Conservation (phyloP, 2,888 invertebrate species). For the Sialis fuliginosa region DNA sequence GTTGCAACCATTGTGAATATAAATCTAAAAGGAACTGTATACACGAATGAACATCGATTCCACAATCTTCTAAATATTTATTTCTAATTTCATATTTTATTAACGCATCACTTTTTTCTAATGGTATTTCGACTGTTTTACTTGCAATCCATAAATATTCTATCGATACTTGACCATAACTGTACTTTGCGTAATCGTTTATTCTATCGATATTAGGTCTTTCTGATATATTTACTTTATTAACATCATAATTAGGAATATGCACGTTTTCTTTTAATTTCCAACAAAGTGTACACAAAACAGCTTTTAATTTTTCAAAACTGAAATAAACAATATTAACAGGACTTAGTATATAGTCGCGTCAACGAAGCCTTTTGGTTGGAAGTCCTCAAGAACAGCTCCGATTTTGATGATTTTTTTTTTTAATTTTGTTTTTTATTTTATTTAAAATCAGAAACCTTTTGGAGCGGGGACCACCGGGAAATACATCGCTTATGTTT, state of each 20-base stretch:
- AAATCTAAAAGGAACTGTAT: conserved; percentile 82
- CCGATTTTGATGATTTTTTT: no score
- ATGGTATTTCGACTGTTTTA: conserved; percentile 29
- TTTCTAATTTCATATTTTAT: conserved; percentile 18
- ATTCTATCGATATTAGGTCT: conserved; percentile 41
- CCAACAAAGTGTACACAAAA: conserved; percentile 17
- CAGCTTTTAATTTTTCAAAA: conserved; percentile 17
- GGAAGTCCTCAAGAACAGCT: no score
- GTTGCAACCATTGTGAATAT: conserved; percentile 56
- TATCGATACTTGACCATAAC: conserved; percentile 41
- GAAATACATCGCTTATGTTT: no score
- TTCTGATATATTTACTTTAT: conserved; percentile 30
- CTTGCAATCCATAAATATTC: conserved; percentile 41
- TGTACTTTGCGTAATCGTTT: conserved; percentile 26
- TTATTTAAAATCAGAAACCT: no score
- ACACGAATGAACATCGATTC: conserved; percentile 82
- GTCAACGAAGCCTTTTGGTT: no score
- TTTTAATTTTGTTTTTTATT: no score
- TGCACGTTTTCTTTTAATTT: conserved; percentile 15
- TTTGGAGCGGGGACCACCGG: no score
- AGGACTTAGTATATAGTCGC: no score
- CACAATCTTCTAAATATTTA: conserved; percentile 33
- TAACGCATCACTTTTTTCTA: conserved; percentile 21
- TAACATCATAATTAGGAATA: conserved; percentile 8
- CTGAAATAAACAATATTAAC: conserved; percentile 17